Evolutionary conservation across 2,113 vertebrate genomes (phyloP).

Genomic region (Festucalex cinctus): DNA sequence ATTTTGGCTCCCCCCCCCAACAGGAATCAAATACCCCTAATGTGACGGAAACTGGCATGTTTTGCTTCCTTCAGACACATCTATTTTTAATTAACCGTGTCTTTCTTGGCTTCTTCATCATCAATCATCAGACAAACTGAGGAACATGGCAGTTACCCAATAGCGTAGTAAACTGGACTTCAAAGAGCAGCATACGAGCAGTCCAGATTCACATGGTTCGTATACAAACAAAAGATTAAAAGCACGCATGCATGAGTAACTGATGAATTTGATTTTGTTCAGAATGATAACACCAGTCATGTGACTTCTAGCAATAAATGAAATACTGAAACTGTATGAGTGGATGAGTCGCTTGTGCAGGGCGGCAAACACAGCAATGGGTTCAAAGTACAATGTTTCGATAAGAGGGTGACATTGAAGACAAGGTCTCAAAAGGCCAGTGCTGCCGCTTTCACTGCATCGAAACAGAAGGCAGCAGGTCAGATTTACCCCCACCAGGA

Average conservation of each 20-base stretch:
- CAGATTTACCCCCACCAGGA: conserved; percentile 55
- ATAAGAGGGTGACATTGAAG: neutral
- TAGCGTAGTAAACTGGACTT: conserved; percentile 57
- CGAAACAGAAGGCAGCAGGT: conserved; percentile 63
- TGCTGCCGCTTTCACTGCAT: conserved; percentile 46
- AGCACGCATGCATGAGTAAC: neutral
- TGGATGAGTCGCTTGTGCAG: neutral
- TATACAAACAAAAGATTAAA: conserved; percentile 20
- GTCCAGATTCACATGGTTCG: conserved; percentile 48
- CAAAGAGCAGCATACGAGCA: conserved; percentile 47
- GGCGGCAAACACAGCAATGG: neutral
- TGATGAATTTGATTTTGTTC: neutral
- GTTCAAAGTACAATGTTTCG: conserved; percentile 22
- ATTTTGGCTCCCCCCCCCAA: conserved; percentile 36
- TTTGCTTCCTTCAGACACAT: conserved; percentile 49
- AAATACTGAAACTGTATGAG: neutral
- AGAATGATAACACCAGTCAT: neutral
- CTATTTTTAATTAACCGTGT: conserved; percentile 69
- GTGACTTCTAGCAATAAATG: neutral
- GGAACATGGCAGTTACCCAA: conserved; percentile 51
- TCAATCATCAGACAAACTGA: conserved; percentile 63
- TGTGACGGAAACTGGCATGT: conserved; percentile 29
- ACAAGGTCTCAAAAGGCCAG: conserved; percentile 43
- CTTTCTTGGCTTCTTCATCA: conserved; percentile 50
- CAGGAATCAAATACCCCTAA: conserved; percentile 23